phyloP scores from a whole-genome alignment of 1,140 invertebrate genomes.

The Orchesella cincta region DNA sequence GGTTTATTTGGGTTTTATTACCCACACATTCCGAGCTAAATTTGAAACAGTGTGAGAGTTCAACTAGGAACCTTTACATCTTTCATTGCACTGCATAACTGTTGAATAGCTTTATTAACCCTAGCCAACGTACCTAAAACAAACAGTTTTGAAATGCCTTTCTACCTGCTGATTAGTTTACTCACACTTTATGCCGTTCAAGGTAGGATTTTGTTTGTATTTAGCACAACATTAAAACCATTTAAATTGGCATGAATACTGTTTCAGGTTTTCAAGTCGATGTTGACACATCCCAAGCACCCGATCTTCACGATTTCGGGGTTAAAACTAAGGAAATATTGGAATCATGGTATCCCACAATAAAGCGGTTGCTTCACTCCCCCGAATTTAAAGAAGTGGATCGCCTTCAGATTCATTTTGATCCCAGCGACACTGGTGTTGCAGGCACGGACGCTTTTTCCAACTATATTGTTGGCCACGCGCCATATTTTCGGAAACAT shows the following conservation, averaged over 20 bases:
- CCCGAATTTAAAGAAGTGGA: background rate
- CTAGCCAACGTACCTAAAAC: too few relatives aligned
- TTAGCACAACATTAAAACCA: background rate
- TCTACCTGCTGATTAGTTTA: too few relatives aligned
- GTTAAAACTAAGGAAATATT: background rate
- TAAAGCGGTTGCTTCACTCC: background rate
- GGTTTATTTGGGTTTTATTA: too few relatives aligned
- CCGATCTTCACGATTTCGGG: background rate
- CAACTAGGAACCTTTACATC: too few relatives aligned
- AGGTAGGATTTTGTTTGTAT: too few relatives aligned
- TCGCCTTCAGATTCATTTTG: background rate
- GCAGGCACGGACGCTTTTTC: background rate
- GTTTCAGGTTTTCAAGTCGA: background rate
- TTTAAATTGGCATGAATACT: background rate
- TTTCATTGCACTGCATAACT: too few relatives aligned
- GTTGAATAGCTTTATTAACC: too few relatives aligned
- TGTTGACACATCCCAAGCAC: background rate
- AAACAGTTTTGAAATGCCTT: too few relatives aligned
- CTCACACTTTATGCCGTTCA: too few relatives aligned
- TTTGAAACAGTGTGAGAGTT: too few relatives aligned
- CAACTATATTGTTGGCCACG: background rate
- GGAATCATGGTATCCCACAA: background rate
- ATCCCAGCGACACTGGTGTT: background rate
- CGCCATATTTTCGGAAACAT: conserved; percentile 6
- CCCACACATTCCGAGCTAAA: too few relatives aligned